These are phyloP conservation scores for Lomographa bimaculata DNA, from an alignment of 2,888 invertebrate species.

Conservation along the genomic window DNA sequence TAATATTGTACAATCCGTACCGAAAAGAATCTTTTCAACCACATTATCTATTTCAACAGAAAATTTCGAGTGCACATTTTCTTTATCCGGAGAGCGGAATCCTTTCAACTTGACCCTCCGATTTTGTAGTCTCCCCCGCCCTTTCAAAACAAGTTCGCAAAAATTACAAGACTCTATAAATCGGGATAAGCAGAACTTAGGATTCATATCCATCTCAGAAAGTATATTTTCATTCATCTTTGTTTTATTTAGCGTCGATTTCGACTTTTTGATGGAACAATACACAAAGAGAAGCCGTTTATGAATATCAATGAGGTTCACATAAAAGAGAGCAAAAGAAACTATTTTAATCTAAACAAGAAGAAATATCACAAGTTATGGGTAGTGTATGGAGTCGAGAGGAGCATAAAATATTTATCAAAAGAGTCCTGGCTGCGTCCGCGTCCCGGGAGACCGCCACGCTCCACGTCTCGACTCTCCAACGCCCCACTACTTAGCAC, in stretches of 20 bases:
- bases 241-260: slow-evolving; percentile 26
- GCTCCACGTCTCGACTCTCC: too few species aligned
- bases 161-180: slow-evolving; percentile 58
- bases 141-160: slow-evolving; percentile 61
- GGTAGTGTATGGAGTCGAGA: slow-evolving; percentile 62
- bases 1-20: background rate
- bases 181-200: slow-evolving; percentile 39
- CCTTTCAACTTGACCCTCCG: slow-evolving; percentile 58
- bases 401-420: slow-evolving; percentile 81
- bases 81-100: slow-evolving; percentile 44
- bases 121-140: slow-evolving; percentile 61
- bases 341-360: slow-evolving; percentile 64
- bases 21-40: slow-evolving; percentile 4
- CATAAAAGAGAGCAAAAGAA: slow-evolving; percentile 50
- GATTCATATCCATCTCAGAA: slow-evolving; percentile 7
- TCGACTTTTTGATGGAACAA: slow-evolving; percentile 37
- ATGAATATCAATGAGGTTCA: slow-evolving; percentile 57
- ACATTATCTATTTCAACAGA: slow-evolving; percentile 19
- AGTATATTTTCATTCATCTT: slow-evolving; percentile 21
- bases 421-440: slow-evolving; percentile 68
- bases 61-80: slow-evolving; percentile 41
- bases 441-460: slow-evolving; percentile 52
- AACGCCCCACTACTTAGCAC: slow-evolving; percentile 64
- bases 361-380: slow-evolving; percentile 59
- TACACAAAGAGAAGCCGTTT: slow-evolving; percentile 44